Base-by-base conservation (phyloP, 2,888 invertebrate species). In the Oxyscelio sp. region DNA sequence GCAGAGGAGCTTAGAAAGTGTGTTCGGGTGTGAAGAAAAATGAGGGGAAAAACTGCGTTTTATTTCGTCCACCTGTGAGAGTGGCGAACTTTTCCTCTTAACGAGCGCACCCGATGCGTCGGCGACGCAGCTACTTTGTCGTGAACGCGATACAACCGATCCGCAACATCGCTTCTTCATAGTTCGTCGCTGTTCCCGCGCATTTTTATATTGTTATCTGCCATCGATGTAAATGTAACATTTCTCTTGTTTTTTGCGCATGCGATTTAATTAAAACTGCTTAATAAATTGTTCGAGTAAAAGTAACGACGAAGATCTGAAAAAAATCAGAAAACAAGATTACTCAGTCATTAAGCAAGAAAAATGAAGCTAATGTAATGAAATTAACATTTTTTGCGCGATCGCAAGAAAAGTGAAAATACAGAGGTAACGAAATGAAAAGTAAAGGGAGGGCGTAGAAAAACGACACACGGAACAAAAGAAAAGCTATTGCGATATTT, bases 1-100 rank as follows among this genome's bases (percentile, higher is more conserved):
- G 71, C 63, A 54, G 52, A 79, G 48, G 58, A 81, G 81, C 73
- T 71, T 85, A 85, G 85, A 85, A 85, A 85, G 85, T 85, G 59
- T 38, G 59, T 27, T 83, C 68, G 66, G 73, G 83, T 73, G 77
- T 54, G 54, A 77, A 82, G n/a, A 34, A 77, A 82, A 77, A 75
- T 22, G 19, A 31, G 22, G 45, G 22, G 48, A 79, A 66, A 74
- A 81, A 63, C 21, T 38, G 40, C 40, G n/a, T 43, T 74, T 54
- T 31, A 54, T 61, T 61, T 74, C 63, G 31, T 24, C 63, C 31
- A 74, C 43, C 24, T 45, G 52, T 52, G 74, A 68, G 74, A 73
- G 68, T 31, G 27, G 15, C 3, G 34, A 65, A 70, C 63, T 70
- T 70, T 70, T 70, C 38, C 54, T 59, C 13, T 24, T 58, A 31